Evolutionary conservation across 2,888 invertebrate genomes (phyloP), one percentile per base, ranked within the genome.

Genomic region (Cataglyphis albicans): DNA sequence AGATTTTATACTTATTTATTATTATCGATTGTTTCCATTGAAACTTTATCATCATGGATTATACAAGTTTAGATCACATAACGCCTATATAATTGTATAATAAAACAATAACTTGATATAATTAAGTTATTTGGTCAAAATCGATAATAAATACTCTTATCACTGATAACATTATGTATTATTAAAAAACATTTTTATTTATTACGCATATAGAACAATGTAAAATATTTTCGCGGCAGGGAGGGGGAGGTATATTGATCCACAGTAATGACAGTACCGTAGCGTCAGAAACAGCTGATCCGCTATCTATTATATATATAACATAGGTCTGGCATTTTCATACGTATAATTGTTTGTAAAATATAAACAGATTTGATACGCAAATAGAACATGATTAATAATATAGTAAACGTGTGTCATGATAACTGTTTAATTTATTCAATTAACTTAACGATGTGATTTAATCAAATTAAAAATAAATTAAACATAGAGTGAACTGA

Each of bases 171-270:
- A 59, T 52, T 52, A 59, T 12, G 3, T 12, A 57, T 32, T 35
- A 25, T 55, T 55, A 4, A n/a, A 29, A 29, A 18, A 76, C 0
- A 52, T 15, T 44, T 38, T 52, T n/a, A 67, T 1, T 67, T n/a
- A 38, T 57, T 67, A 67, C n/a, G 6, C 0, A 12, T 32, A 35
- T 44, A 5, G 25, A 67, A 67, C 29, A 32, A 1, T 61, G 55
- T 68, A 29, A 68, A 25, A 63, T 61, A 67, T 32, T 75, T 85
- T 75, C 48, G 65, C 35, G 35, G 6, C 35, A 35, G 6, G 6
- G 35, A 5, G 35, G 35, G 35, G 6, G 29, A 29, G 35, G 35
- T 38, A 25, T 82, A 84, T 86, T 41, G 75, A 87, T 81, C 38
- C 35, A 15, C 1, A 29, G 32, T 29, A 48, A 29, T n/a, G 7